These are phyloP conservation scores for Tenthredo scrophulariae DNA, from an alignment of 2,888 invertebrate genomes.

Conservation along the genomic window DNA sequence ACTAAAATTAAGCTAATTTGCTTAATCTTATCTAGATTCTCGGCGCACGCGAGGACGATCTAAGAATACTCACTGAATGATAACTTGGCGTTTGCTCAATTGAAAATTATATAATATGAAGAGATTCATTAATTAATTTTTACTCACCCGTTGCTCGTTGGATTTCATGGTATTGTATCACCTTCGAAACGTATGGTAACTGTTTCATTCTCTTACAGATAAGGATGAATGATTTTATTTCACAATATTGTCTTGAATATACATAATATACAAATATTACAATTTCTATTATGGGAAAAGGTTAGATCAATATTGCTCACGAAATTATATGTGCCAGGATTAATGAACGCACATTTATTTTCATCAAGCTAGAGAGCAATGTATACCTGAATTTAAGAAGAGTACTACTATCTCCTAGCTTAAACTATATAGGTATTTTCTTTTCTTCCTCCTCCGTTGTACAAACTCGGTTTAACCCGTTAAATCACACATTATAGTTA, in stretches of 20 bases:
- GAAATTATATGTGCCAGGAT: background rate
- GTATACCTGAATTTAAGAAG: conserved; percentile 7
- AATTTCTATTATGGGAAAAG: conserved; percentile 54
- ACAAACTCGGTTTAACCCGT: background rate
- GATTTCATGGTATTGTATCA: background rate
- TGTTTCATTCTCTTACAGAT: background rate
- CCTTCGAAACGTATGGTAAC: background rate
- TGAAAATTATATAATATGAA: background rate
- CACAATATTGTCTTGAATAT: conserved; percentile 63
- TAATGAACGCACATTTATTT: background rate
- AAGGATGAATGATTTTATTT: conserved; percentile 56
- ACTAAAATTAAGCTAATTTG: conserved; percentile 39
- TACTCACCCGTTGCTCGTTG: background rate
- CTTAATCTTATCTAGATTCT: conserved; percentile 38
- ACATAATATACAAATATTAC: conserved; percentile 72
- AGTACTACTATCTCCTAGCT: background rate
- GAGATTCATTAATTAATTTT: background rate
- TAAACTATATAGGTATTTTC: background rate
- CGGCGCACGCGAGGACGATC: background rate
- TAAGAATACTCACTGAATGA: background rate
- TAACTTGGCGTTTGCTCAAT: background rate
- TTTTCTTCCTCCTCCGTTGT: background rate
- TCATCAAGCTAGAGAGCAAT: background rate
- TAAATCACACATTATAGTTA: background rate
- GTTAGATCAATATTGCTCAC: conserved; percentile 7